These are phyloP conservation scores for Helogale parvula DNA, from an alignment of 2,113 vertebrate species.

Conservation along the genomic window DNA sequence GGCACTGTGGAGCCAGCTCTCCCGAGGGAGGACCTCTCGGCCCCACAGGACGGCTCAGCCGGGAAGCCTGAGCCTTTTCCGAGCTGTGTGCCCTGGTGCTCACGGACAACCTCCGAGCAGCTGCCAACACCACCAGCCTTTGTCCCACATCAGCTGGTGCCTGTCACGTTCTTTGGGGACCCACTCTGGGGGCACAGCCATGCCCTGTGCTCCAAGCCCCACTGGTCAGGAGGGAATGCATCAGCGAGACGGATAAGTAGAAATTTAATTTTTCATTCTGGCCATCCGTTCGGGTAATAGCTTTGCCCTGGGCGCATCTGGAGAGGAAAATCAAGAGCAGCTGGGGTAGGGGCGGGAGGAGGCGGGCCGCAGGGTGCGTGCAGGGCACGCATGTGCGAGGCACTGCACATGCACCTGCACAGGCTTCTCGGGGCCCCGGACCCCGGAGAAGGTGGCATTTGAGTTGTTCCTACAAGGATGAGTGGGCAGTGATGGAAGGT, in stretches of 20 bases:
- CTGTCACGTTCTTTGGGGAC: neutral
- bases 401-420: neutral
- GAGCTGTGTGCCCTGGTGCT: slow-evolving; percentile 81
- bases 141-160: slow-evolving; percentile 43
- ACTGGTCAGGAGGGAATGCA: slow-evolving; percentile 44
- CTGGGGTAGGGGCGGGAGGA: neutral
- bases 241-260: slow-evolving; percentile 82
- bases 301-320: slow-evolving; percentile 69
- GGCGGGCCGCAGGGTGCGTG: rapidly evolving
- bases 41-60: slow-evolving; percentile 65
- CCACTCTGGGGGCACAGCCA: neutral
- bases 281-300: slow-evolving; percentile 82
- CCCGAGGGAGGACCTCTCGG: slow-evolving; percentile 69
- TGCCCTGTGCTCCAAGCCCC: neutral
- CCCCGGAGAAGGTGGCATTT: neutral
- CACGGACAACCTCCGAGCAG: slow-evolving; percentile 72
- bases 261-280: slow-evolving; percentile 86
- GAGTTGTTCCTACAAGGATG: neutral
- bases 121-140: slow-evolving; percentile 68
- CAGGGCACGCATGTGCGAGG: rapidly evolving
- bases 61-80: slow-evolving; percentile 67
- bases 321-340: neutral
- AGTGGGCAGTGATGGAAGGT: neutral
- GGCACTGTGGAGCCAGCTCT: slow-evolving; percentile 73
- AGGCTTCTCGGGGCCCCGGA: neutral